Evolutionary conservation across 2,113 vertebrate species (phyloP), one percentile per base, ranked within the genome.

Genomic region (Balaenoptera acutorostrata): DNA sequence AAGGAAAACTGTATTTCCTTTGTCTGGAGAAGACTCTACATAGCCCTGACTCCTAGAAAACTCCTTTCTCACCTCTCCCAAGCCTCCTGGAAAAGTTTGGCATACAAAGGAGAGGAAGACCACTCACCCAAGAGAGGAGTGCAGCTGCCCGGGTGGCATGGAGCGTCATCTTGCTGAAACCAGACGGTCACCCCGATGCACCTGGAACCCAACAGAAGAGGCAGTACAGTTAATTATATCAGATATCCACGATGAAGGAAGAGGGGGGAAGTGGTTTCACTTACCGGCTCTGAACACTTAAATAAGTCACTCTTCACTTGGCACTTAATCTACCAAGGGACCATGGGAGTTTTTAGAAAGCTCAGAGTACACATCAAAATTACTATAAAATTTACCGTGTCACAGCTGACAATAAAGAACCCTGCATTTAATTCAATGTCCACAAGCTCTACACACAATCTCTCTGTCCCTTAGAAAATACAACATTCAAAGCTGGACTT

Each of bases 51-150:
- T 93, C 88, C 55, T 44, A 57, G 8, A 94, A 81, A 61, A 64
- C 20, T 64, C n/a, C 2, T 84, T 36, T 92, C n/a, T 63, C 36
- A 41, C 20, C 59, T 5, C 29, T 81, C 71, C 66, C 39, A 57
- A 82, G 64, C 21, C 88, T 95, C 31, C 41, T 12, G 0, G 39
- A 66, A 41, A 89, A 6, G 68, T 44, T 2, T 0, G 83, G 41
- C 41, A n/a, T 2, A 1, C 0, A 66, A 9, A 83, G n/a, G 15
- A 68, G 14, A 94, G 36, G 55, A 29, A 15, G n/a, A 82, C 36
- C 14, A 97, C 97, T 98, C 97, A 99, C 99, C 99, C 99, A 99
- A 49, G 98, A 96, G 5, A 99, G 98, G 31, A 99, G 98, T 41
- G 99, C 98, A 5, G 98, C 90, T 0, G 97, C 98, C 95, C 98